Base-by-base conservation (phyloP, 2,888 invertebrate genomes). In the Athalia cordata region DNA sequence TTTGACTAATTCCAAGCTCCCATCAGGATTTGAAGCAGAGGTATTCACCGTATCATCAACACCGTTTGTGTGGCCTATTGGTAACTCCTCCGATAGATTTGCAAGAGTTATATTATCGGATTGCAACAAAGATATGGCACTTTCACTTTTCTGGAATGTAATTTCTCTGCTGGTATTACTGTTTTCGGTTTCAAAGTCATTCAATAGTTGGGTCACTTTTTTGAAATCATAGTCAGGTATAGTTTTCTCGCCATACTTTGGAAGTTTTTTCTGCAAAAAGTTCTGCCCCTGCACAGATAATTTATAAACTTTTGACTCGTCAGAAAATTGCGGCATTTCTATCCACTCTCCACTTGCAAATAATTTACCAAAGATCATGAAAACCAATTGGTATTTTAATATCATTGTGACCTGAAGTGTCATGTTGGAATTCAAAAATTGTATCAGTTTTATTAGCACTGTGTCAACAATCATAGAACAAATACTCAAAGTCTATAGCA, bases 281-380 rank as follows among this genome's bases (percentile, higher is more conserved):
- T 81, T 78, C 13, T 80, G 61, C 13, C 80, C 81, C 11, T 45
- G 15, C 4, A 67, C 76, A 47, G 84, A 77, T 59, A 81, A 79
- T 81, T 86, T 83, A 80, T 90, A 90, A 68, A 90, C 80, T 79
- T 85, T 89, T 3, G 78, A 78, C 4, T 84, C 84, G 59, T 88
- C 85, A 4, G 90, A 90, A 78, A 90, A 90, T 78, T 89, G 85
- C 0, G 90, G 89, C 74, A 90, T 82, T n/a, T 90, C 89, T 9
- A 90, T 80, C 90, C 90, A 90, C 74, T 89, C 89, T 61, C 29
- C 75, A 11, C 2, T 62, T 9, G 29, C 75, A 11, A 75, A 62
- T 50, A 75, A 29, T 64, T 62, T 62, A 29, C 43, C 62, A 9
- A 64, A 29, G 3, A n/a, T 47, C 1, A 64, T 62, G 7, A 75